These are phyloP conservation scores for Microcebus ravelobensis DNA, from an alignment of 2,113 vertebrate species.

Conservation along the genomic window DNA sequence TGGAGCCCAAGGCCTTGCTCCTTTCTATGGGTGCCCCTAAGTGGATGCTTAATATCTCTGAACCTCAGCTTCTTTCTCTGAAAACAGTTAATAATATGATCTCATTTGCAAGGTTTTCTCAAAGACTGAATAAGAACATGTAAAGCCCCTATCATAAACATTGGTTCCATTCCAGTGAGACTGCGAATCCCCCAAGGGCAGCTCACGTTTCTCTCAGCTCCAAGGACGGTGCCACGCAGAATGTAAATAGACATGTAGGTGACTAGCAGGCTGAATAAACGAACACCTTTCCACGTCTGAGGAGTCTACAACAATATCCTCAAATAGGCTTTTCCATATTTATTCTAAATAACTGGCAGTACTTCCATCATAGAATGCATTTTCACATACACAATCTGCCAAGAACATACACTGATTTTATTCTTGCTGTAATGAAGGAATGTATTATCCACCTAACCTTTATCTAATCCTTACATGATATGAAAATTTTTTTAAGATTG, in stretches of 20 bases:
- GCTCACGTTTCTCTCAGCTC: neutral
- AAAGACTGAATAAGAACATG: neutral
- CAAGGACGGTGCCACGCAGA: neutral
- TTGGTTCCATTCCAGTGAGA: neutral
- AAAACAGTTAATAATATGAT: neutral
- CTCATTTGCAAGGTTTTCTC: neutral
- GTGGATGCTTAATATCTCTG: neutral
- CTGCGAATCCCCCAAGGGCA: neutral
- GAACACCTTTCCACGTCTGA: neutral
- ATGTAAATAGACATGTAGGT: neutral
- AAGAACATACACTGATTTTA: conserved; percentile 44
- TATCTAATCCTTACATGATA: conserved; percentile 1
- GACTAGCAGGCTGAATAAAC: neutral
- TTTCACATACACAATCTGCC: neutral
- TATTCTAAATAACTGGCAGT: neutral
- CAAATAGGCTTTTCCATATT: neutral
- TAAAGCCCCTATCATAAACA: neutral
- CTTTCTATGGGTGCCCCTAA: neutral
- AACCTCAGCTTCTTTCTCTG: neutral
- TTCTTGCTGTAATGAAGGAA: conserved; percentile 41
- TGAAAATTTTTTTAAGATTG: neutral
- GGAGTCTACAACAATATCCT: neutral
- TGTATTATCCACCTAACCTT: conserved; percentile 43
- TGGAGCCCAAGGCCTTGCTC: neutral
- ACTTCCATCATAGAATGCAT: neutral